Conservation (phyloP, 2,797 vertebrate species). For the Podarcis lilfordi region DNA sequence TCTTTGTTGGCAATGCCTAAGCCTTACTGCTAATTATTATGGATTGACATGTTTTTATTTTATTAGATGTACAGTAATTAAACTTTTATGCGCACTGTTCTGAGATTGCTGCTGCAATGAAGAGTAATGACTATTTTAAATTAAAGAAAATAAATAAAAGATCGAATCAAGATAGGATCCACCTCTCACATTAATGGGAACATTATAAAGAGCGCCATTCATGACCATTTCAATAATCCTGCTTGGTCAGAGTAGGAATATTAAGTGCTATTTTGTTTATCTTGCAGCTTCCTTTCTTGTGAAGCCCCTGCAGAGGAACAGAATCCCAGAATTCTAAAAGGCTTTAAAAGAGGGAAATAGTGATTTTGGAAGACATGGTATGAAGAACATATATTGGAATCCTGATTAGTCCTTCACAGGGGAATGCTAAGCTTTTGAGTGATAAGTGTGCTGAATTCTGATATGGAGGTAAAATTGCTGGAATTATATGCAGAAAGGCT, state of each 20-base stretch:
- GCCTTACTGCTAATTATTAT: no score
- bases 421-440: not conserved
- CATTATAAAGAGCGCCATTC: no score
- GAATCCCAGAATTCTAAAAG: not conserved
- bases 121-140: no score
- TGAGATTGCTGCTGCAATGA: no score
- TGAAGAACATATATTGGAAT: not conserved
- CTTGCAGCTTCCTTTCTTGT: not conserved
- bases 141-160: no score
- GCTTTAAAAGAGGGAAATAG: not conserved
- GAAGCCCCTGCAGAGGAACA: not conserved
- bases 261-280: not conserved
- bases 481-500: not conserved
- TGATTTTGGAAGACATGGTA: not conserved
- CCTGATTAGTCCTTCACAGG: not conserved
- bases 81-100: no score
- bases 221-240: not conserved
- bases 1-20: no score
- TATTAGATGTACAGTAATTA: no score
- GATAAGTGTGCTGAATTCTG: not conserved
- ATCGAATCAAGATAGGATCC: no score
- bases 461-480: not conserved
- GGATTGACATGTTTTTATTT: no score
- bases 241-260: not conserved
- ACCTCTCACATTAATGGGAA: no score